Evolutionary conservation across 2,113 vertebrate genomes (phyloP).

Genomic region (Taxidea taxus): DNA sequence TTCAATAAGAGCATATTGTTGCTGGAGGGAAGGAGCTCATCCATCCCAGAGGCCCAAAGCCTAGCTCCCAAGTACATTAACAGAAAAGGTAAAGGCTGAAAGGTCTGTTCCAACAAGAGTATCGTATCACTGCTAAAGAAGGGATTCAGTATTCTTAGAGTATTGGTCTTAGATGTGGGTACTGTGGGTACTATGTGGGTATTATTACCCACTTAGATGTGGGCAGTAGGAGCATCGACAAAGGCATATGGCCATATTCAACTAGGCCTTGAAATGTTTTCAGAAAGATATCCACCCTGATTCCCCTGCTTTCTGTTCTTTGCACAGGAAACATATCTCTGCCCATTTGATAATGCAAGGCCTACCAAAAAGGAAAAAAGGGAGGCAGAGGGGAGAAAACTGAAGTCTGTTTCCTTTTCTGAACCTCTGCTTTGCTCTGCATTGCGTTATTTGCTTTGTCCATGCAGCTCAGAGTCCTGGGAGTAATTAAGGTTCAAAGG

Average conservation of each 20-base stretch:
- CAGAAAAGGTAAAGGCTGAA: not conserved
- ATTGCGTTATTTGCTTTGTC: not conserved
- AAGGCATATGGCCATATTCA: not conserved
- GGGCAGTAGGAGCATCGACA: not conserved
- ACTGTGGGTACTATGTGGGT: too few relatives aligned
- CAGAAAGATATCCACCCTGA: not conserved
- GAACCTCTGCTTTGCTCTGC: not conserved
- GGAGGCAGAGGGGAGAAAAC: not conserved
- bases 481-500: conserved; percentile 63
- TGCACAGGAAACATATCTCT: not conserved
- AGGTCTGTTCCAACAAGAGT: not conserved
- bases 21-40: not conserved
- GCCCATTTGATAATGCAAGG: not conserved
- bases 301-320: not conserved
- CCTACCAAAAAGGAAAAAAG: not conserved
- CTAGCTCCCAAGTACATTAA: not conserved
- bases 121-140: not conserved
- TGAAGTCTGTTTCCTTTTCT: not conserved
- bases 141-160: not conserved
- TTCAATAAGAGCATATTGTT: not conserved
- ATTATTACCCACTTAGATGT: not conserved
- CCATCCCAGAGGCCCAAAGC: not conserved
- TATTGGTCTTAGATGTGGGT: not conserved
- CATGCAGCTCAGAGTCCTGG: conserved; percentile 41
- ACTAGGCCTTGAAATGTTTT: conserved; percentile 1